These are phyloP conservation scores for Rhagonycha fulva DNA, from an alignment of 2,888 invertebrate species.

Conservation along the genomic window DNA sequence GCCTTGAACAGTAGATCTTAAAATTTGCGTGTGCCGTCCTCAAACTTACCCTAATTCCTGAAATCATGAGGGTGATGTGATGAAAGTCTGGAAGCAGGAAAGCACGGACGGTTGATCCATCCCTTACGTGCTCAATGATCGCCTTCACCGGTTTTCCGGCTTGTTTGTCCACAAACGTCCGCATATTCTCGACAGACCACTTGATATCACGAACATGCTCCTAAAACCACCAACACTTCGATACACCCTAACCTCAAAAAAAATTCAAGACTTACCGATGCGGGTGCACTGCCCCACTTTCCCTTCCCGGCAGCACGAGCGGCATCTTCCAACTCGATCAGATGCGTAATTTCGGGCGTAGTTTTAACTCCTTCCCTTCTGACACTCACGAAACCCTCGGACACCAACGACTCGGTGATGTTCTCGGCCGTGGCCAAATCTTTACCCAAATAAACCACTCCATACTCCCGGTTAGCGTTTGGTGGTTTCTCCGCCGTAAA, in stretches of 20 bases:
- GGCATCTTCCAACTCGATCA: conserved; percentile 86
- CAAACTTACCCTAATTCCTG: conserved; percentile 80
- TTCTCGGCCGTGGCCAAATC: conserved; percentile 77
- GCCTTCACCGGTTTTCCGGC: conserved; percentile 88
- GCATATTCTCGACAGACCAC: conserved; percentile 82
- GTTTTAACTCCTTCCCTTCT: conserved; percentile 67
- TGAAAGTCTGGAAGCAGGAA: conserved; percentile 89
- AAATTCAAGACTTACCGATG: conserved; percentile 35
- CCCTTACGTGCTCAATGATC: conserved; percentile 95
- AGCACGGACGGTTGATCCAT: conserved; percentile 93
- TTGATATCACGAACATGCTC: conserved; percentile 84
- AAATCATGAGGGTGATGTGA: conserved; percentile 92
- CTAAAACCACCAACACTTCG: conserved; percentile 46
- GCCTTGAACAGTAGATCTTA: background rate
- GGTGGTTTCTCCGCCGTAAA: conserved; percentile 85
- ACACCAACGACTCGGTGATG: conserved; percentile 83
- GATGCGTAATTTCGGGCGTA: conserved; percentile 67
- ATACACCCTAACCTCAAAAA: conserved; percentile 6
- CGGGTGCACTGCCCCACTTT: conserved; percentile 62
- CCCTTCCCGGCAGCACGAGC: conserved; percentile 90
- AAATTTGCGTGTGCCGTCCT: background rate
- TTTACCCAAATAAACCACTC: conserved; percentile 82
- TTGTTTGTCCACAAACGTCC: conserved; percentile 81
- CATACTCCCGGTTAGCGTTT: conserved; percentile 86
- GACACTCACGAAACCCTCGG: conserved; percentile 88